Evolutionary conservation across 1,140 invertebrate species (phyloP).

Genomic region (Apis mellifera): DNA sequence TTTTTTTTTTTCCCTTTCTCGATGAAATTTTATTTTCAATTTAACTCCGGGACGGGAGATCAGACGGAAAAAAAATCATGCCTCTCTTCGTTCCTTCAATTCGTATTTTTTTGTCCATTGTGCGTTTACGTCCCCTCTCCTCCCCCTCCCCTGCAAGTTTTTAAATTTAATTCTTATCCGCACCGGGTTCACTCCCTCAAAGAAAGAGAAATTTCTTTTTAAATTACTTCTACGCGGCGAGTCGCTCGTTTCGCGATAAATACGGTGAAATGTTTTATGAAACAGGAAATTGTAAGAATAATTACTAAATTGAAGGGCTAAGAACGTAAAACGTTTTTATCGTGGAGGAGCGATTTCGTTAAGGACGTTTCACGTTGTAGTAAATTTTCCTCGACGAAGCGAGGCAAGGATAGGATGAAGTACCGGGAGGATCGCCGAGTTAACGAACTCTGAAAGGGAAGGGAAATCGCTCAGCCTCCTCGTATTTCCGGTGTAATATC

Average conservation of each 20-base stretch:
- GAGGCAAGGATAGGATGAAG: constrained; percentile 13
- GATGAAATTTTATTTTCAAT: neutral
- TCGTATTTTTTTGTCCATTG: too few relatives aligned
- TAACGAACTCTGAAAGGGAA: constrained; percentile 35
- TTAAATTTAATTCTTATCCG: neutral
- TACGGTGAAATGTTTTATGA: neutral
- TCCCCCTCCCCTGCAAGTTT: too few relatives aligned
- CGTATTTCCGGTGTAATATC: constrained; percentile 28
- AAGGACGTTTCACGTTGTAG: neutral
- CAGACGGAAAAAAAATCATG: too few relatives aligned
- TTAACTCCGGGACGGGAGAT: neutral
- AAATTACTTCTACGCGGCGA: neutral
- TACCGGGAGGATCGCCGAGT: neutral
- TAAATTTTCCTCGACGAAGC: neutral
- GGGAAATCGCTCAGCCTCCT: constrained; percentile 15
- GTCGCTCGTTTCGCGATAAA: neutral
- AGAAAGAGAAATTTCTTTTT: neutral
- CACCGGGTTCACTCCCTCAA: too few relatives aligned
- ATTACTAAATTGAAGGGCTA: neutral
- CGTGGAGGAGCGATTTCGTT: neutral
- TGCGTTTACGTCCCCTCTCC: too few relatives aligned
- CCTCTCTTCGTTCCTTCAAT: too few relatives aligned
- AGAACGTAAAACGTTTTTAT: neutral
- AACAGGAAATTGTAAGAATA: neutral
- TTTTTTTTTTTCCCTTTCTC: too few relatives aligned